A percentile compares a stretch with the other conserved stretches of the same genome.
These are phyloP conservation scores for Dipodomys merriami DNA, from an alignment of 2,113 vertebrate species.

Conservation along the genomic window DNA sequence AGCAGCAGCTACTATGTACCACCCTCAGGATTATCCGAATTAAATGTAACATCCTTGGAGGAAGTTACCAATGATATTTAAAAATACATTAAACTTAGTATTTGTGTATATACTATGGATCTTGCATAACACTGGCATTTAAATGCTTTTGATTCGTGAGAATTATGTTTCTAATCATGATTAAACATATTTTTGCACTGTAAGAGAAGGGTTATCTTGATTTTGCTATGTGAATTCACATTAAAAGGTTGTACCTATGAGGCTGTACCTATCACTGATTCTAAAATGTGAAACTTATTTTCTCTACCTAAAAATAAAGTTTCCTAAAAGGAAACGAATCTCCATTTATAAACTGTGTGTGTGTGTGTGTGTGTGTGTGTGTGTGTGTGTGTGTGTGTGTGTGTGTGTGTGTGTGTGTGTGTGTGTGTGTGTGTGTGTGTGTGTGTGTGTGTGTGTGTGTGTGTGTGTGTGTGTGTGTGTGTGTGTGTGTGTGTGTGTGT, in stretches of 20 bases:
- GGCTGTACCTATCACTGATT: neutral
- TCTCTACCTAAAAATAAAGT: neutral
- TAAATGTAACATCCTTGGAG: neutral
- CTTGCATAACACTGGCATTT: neutral
- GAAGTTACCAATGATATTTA: neutral
- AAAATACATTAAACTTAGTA: neutral
- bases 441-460: too few relatives aligned
- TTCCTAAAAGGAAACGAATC: neutral
- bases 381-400: too few relatives aligned
- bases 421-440: too few relatives aligned
- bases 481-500: too few relatives aligned
- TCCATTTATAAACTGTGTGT: neutral
- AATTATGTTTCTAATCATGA: neutral
- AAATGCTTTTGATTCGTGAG: neutral
- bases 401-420: too few relatives aligned
- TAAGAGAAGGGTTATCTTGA: neutral
- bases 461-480: too few relatives aligned
- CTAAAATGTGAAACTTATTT: slow-evolving; percentile 4
- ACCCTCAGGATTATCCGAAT: neutral
- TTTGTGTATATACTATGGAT: neutral
- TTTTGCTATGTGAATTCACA: slow-evolving; percentile 24
- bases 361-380: neutral
- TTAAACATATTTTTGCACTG: neutral
- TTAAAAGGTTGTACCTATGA: neutral
- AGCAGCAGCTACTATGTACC: neutral